Base-by-base conservation (phyloP, 1,140 invertebrate species). In the Mycetomoellerius zeteki region DNA sequence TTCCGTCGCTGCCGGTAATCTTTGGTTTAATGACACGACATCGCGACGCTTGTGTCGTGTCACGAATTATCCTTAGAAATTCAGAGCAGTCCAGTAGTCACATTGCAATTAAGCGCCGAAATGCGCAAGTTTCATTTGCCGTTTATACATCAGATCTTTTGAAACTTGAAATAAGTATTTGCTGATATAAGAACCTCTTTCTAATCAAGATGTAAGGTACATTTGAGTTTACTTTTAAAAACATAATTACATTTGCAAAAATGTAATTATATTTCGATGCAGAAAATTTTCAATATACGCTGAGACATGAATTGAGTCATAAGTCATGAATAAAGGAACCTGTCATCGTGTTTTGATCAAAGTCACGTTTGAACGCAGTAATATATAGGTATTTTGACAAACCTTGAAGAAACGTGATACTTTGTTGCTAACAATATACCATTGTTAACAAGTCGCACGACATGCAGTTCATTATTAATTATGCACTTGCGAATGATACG, bases 1-100 rank as follows among this genome's bases (percentile, higher is more conserved):
- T 72, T 72, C 89, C 88, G 89, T 90, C 89, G 89, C 76, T 90
- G 76, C 89, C 78, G 54, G 77, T 84, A 86, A 90, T 81, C 88
- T 90, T 90, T 90, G 88, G 65, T 71, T 37, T 43, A 73, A 78
- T 73, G 78, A 86, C 62, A 76, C 62, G 76, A 82, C 30, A 88
- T 58, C 52, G 52, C 19, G 69, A 33, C 78, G 52, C 71, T 65
- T 71, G 88, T 27, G 54, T 30, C 67, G 67, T 73, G 67, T 84
- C 80, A 84, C 69, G 56, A 84, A 84, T 84, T 73, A 84, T 84
- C 80, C 54, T 84, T 75, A 73, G 80, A 84, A 75, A 75, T 75
- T 75, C 54, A 62, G 47, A 84, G 80, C 54, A 19, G 37, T 37
- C 27, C 21, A 19, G 10, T 27, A 43, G 37, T 80, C 33, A 16